phyloP scores from a whole-genome alignment of 2,113 vertebrate species.

The Nansenia antarctica region DNA sequence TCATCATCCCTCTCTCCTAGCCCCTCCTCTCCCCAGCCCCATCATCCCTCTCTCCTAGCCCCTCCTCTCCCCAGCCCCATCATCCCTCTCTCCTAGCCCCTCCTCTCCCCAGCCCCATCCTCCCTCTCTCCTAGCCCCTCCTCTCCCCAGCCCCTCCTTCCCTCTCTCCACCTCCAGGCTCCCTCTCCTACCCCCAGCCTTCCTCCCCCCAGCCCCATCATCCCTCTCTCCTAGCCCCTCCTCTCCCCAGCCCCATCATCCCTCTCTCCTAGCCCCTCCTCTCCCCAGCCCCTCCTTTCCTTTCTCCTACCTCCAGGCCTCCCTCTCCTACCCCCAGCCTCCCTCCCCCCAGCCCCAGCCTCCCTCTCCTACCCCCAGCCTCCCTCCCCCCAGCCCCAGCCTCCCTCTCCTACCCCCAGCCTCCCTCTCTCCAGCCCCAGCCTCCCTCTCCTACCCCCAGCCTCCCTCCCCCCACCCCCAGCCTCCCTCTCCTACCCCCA shows the following conservation, averaged over 20 bases:
- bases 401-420: constrained; percentile 41
- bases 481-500: too few species aligned
- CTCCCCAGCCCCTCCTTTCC: not conserved
- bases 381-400: not conserved
- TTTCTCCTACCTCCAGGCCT: not conserved
- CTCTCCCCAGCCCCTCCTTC: too few species aligned
- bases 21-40: too few species aligned
- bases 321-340: not conserved
- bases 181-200: not conserved
- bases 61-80: too few species aligned
- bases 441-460: constrained; percentile 30
- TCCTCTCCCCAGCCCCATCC: too few species aligned
- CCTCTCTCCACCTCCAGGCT: not conserved
- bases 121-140: too few species aligned
- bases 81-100: too few species aligned
- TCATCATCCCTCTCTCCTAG: too few species aligned
- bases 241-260: not conserved
- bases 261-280: not conserved
- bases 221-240: not conserved
- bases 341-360: constrained; percentile 5
- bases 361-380: constrained; percentile 38
- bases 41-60: too few species aligned
- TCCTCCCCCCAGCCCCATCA: not conserved
- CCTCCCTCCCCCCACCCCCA: constrained; percentile 27
- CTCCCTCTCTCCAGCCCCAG: constrained; percentile 43